phyloP scores from a whole-genome alignment of 2,888 invertebrate genomes.

The Limnephilus lunatus region DNA sequence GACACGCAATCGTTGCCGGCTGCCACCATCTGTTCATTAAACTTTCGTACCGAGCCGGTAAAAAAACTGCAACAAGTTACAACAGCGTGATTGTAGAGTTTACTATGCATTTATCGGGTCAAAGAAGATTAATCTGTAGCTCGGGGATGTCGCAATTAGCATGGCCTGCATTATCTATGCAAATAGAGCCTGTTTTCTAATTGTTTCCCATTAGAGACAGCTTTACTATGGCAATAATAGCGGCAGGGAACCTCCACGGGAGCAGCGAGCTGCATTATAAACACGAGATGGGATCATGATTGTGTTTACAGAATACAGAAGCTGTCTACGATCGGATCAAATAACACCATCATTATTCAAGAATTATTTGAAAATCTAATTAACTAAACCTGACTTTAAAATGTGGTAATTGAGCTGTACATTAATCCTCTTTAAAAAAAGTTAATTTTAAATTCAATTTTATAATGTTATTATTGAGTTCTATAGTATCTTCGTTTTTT shows the following conservation, averaged over 20 bases:
- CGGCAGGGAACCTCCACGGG: not conserved
- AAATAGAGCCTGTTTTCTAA: constrained; percentile 47
- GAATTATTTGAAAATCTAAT: no score
- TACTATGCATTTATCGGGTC: not conserved
- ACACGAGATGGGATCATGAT: no score
- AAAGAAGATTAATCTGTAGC: not conserved
- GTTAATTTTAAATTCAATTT: no score
- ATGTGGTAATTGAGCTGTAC: not conserved
- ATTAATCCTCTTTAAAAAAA: no score
- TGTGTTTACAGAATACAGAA: no score
- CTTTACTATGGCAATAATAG: not conserved
- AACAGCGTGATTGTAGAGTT: not conserved
- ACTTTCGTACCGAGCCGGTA: not conserved
- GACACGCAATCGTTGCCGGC: no score
- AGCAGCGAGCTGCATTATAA: not conserved
- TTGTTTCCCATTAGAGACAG: constrained; percentile 14
- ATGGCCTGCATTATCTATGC: constrained; percentile 34
- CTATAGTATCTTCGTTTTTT: no score
- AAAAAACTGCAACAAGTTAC: not conserved
- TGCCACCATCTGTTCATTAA: not conserved
- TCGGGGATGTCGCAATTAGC: constrained; percentile 9
- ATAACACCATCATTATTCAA: not conserved
- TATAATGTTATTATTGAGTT: no score
- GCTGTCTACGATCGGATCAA: not conserved
- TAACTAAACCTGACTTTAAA: no score